Evolutionary conservation across 1,140 invertebrate species (phyloP), one percentile per base, ranked within the genome.

Genomic region (Cydia splendana): DNA sequence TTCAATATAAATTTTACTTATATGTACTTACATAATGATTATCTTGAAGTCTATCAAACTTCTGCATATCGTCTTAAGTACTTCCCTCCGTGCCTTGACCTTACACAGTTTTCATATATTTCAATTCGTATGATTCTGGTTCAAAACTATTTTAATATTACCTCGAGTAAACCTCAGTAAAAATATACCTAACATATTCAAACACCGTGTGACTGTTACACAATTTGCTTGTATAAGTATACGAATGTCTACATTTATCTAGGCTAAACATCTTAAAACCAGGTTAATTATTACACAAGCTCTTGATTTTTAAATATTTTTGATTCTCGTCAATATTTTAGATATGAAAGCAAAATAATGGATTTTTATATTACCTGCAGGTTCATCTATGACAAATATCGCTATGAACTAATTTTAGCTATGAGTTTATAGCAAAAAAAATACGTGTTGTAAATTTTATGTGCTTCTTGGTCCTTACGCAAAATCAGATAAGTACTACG

Each of bases 1-100:
- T 20, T 62, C 10, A 24, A 62, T 62, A 62, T 24, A 62, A 24
- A n/a, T 24, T 62, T 24, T 24, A 30, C 30, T 24, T 24, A 24
- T 6, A 42, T 5, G n/a, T 24, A 51, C 45, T n/a, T 57, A 57
- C 53, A 57, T 9, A 24, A 24, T 53, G 6, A 62, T 24, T 30
- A 30, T 69, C 12, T 34, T 18, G 24, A 69, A 69, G 10, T 13
- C 65, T 69, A 69, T 69, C 30, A 69, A 38, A 34, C 34, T 10
- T 71, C 38, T 38, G 34, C 67, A 71, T 71, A 71, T 71, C 67
- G 65, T 38, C 15, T 45, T 38, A 71, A 34, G 30, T 69, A 74
- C 73, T 75, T 78, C 65, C 74, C 51, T 62, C 74, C 65, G 77
- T 75, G 77, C 77, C 77, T 78, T 78, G 15, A 38, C 28, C 45